Base-by-base conservation (phyloP, 2,888 invertebrate species). In the Cryptus armator region DNA sequence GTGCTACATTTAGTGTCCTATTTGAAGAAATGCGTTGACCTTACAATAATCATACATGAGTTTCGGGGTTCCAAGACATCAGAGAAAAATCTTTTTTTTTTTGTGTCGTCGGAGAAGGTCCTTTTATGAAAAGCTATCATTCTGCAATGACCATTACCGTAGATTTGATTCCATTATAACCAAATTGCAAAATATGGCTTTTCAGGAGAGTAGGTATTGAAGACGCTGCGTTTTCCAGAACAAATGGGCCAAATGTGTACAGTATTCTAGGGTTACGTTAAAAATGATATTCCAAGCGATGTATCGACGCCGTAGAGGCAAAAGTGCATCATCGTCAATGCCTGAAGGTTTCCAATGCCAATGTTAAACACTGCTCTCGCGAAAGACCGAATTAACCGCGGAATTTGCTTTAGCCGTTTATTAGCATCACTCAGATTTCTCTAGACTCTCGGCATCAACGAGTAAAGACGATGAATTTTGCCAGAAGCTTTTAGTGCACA, bases 321-420 rank as follows among this genome's bases (percentile, higher is more conserved):
- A 12, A 10, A 0, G 12, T 7, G 62, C 43, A 66, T 66, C 9
- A 1, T 37, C 43, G 16, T 16, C 7, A 3, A 24, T 10, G 19
- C 56, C 62, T 81, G 76, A 86, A 87, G 88, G 81, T 86, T 80
- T 70, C 85, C 89, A 90, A 90, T 90, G 90, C 87, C 91, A 91
- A 90, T 90, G 91, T 89, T 90, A 89, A 89, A 88, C 84, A 80
- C 72, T n/a, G 32, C 59, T 3, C 16, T 37, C 74, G 83, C 81
- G 87, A 80, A 78, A 86, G 88, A 89, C 89, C 86, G 89, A 89
- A 89, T 90, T 90, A 89, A 89, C 88, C 84, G 32, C 9, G 56
- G 46, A 72, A 68, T 77, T 81, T 56, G 48, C 29, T 48, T 44
- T 43, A 29, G 56, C 59, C 37, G 24, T 64, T 64, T 48, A 37